A percentile compares a stretch with the other conserved stretches of the same genome.
phyloP scores from a whole-genome alignment of 1,140 invertebrate genomes.

The Ips typographus region DNA sequence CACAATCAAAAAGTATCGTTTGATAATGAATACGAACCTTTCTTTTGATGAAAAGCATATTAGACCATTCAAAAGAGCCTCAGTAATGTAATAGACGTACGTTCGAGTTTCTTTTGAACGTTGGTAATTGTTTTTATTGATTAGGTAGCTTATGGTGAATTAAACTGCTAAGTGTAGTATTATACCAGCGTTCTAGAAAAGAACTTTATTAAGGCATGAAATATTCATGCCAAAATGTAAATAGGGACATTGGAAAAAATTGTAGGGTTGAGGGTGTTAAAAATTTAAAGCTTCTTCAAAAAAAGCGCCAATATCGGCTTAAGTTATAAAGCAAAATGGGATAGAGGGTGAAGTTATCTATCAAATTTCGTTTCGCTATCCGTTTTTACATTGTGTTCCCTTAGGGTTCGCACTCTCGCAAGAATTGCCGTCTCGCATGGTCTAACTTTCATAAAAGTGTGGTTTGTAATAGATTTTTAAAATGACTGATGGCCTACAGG shows the following conservation, averaged over 20 bases:
- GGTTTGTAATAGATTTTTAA: constrained; percentile 31
- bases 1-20: too few relatives aligned
- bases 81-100: background rate
- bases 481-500: constrained; percentile 24
- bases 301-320: constrained; percentile 9
- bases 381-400: constrained; percentile 15
- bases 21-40: background rate
- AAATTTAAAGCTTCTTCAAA: background rate
- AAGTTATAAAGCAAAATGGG: constrained; percentile 13
- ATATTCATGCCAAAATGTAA: background rate
- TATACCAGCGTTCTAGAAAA: background rate
- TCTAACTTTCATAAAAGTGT: constrained; percentile 27
- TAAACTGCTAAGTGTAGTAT: background rate
- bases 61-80: constrained; percentile 2
- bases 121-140: background rate
- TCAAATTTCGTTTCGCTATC: constrained; percentile 17
- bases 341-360: constrained; percentile 16
- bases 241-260: background rate
- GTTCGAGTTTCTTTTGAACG: background rate
- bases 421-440: constrained; percentile 17
- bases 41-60: constrained; percentile 14
- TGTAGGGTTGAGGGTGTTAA: constrained; percentile 4
- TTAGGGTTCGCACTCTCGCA: constrained; percentile 12
- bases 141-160: background rate
- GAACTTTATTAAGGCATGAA: background rate